Evolutionary conservation across 1,140 invertebrate genomes (phyloP), one percentile per base, ranked within the genome.

Genomic region (Drosophila nebulosa): DNA sequence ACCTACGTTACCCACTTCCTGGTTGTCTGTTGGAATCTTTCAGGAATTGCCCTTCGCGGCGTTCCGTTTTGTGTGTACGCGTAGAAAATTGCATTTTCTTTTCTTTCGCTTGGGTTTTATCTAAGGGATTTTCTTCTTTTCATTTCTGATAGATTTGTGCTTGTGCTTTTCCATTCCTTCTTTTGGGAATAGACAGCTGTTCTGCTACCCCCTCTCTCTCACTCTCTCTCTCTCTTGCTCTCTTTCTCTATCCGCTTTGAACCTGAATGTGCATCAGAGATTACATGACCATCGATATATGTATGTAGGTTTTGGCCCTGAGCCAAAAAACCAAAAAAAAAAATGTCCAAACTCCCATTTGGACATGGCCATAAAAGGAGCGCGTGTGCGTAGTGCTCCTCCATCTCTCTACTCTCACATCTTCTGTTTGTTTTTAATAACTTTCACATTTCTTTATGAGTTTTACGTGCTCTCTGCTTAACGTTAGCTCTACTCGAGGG

Each of bases 401-500:
- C 30, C 30, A 32, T 12, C 32, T 51, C 52, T 10, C 22, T 12
- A n/a, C 12, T 18, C 27, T 26, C 18, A 21, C 27, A n/a, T 50
- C 26, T 21, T 60, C 36, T 74, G 69, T 69, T 69, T 52, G 63
- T 66, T 80, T 80, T 84, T 80, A 84, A 84, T 84, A 86, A 80
- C 81, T 74, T 86, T 69, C 53, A 59, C 64, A 56, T 77, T 84
- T 86, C 77, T 86, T 84, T 80, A 84, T 86, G 81, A 50, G 73
- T 36, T 64, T 51, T 74, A 84, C 80, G 81, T 84, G 80, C 69
- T 39, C 21, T 55, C 59, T 42, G 24, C 39, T 53, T 56, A 52
- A 35, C 16, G 75, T 36, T 32, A 32, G 16, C 26, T 22, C 27
- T 24, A 36, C 57, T 57, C 9, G n/a, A 27, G 63, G 51, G 36